These are phyloP conservation scores for Xanthia icteritia DNA, from an alignment of 2,888 invertebrate species.

Conservation along the genomic window DNA sequence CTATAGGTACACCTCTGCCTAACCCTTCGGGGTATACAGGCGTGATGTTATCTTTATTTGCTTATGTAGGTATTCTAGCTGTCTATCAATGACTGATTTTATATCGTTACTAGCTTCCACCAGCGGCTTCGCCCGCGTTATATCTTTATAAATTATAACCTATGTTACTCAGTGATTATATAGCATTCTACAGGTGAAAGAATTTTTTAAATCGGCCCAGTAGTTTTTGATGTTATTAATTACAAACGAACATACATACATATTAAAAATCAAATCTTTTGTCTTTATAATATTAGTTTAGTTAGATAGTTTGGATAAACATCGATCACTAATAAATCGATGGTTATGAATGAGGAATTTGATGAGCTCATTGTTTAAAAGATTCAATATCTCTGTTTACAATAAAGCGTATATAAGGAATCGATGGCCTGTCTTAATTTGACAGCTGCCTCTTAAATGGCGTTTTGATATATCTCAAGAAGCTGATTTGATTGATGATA, in stretches of 20 bases:
- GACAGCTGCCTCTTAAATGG: slow-evolving; percentile 44
- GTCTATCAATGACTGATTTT: slow-evolving; percentile 2
- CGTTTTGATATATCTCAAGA: slow-evolving; percentile 22
- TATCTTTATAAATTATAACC: too few relatives aligned
- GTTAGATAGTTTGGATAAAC: too few relatives aligned
- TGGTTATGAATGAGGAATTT: slow-evolving; percentile 13
- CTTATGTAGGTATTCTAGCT: neutral
- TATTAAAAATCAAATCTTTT: too few relatives aligned
- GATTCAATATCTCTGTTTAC: slow-evolving; percentile 3
- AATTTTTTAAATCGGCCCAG: too few relatives aligned
- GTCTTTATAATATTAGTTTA: too few relatives aligned
- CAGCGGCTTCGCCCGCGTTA: too few relatives aligned
- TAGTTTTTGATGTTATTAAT: too few relatives aligned
- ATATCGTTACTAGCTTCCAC: neutral
- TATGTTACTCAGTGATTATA: too few relatives aligned
- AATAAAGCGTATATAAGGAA: slow-evolving; percentile 15
- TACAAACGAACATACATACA: too few relatives aligned
- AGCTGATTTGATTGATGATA: slow-evolving; percentile 37
- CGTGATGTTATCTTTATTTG: neutral
- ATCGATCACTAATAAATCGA: too few relatives aligned
- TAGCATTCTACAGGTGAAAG: too few relatives aligned
- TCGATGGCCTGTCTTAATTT: slow-evolving; percentile 31
- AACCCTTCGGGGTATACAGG: too few relatives aligned
- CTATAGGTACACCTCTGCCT: neutral
- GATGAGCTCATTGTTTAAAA: slow-evolving; percentile 41